These are phyloP conservation scores for Paedocypris sp. DNA, from an alignment of 2,113 vertebrate species.

Conservation along the genomic window DNA sequence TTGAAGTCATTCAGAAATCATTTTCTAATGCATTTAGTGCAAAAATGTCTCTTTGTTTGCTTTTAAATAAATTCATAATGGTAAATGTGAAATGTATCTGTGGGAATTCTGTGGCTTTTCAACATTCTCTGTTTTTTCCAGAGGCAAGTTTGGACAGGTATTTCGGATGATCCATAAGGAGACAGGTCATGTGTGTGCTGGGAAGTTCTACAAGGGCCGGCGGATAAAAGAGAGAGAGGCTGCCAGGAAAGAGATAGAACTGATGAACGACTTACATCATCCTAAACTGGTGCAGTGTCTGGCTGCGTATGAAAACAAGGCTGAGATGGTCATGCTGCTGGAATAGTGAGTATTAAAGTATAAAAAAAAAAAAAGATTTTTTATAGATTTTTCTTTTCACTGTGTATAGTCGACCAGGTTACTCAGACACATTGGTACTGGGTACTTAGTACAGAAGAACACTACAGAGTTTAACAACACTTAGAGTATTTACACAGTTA, in stretches of 20 bases:
- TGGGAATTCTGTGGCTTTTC: not conserved
- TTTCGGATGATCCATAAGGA: constrained; percentile 67
- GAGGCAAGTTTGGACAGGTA: constrained; percentile 75
- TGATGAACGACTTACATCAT: constrained; percentile 79
- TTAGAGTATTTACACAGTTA: too few species aligned
- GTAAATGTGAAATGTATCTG: too few species aligned
- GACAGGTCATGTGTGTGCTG: constrained; percentile 60
- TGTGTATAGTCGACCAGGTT: too few species aligned
- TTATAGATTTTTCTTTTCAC: too few species aligned
- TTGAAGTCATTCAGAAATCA: too few species aligned
- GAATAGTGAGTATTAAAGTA: constrained; percentile 79
- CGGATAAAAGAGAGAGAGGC: constrained; percentile 61
- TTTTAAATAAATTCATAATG: too few species aligned
- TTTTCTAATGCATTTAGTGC: too few species aligned
- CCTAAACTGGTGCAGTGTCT: constrained; percentile 74
- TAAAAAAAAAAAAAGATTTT: too few species aligned
- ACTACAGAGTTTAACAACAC: too few species aligned
- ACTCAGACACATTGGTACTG: too few species aligned
- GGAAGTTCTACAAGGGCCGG: constrained; percentile 72
- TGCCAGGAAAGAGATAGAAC: constrained; percentile 64
- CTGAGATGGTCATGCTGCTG: constrained; percentile 77
- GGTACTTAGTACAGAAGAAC: too few species aligned
- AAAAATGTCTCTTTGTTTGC: too few species aligned
- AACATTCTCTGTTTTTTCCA: constrained; percentile 27
- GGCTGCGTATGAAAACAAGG: constrained; percentile 66